Conservation (phyloP, 2,888 invertebrate genomes). For the Hydrotaea diabolus region DNA sequence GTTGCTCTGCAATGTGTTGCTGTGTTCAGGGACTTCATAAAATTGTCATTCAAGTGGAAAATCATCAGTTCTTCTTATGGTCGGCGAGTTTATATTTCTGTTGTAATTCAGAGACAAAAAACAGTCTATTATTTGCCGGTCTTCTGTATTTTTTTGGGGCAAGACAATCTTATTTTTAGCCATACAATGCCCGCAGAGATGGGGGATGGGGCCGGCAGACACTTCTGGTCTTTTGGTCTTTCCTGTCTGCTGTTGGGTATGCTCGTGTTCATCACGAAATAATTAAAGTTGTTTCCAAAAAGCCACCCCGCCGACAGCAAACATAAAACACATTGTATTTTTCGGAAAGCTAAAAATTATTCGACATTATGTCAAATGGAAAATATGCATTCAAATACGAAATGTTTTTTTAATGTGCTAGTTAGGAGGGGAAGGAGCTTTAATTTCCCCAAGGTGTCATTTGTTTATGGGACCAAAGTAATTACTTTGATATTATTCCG, state of each 20-base stretch:
- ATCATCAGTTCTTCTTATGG: slow-evolving; percentile 44
- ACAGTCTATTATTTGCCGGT: slow-evolving; percentile 17
- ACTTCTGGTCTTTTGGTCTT: background rate
- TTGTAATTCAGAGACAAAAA: slow-evolving; percentile 19
- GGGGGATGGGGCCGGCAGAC: slow-evolving; percentile 6
- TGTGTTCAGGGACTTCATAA: slow-evolving; percentile 57
- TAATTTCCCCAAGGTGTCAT: slow-evolving; percentile 61
- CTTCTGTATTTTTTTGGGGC: background rate
- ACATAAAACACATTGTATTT: background rate
- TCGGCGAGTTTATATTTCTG: background rate
- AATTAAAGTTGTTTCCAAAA: slow-evolving; percentile 42
- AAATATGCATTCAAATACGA: background rate
- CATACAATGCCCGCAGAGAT: background rate
- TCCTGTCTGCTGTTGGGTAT: background rate
- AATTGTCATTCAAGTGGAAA: slow-evolving; percentile 62
- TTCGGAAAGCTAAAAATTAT: background rate
- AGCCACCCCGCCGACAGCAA: background rate
- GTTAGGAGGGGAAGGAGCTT: background rate
- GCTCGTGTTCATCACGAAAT: background rate
- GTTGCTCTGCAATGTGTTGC: background rate
- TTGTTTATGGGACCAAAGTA: slow-evolving; percentile 52
- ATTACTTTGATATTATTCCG: slow-evolving; percentile 35
- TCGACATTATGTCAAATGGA: background rate
- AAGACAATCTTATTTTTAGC: background rate
- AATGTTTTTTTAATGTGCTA: slow-evolving; percentile 1